These are phyloP conservation scores for Rhinichthys osculus DNA, from an alignment of 2,797 vertebrate genomes.

Conservation along the genomic window DNA sequence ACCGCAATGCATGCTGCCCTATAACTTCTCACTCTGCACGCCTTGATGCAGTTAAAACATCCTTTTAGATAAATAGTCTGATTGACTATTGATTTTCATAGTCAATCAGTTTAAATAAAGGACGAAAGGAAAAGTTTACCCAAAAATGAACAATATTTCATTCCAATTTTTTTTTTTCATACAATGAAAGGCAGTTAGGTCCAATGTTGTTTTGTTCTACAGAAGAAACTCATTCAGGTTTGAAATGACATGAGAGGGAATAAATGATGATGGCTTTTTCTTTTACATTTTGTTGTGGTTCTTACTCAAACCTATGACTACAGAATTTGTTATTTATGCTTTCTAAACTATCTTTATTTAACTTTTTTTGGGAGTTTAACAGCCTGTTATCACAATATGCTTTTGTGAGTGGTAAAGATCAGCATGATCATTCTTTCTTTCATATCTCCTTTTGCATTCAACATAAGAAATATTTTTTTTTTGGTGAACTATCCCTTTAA, in stretches of 20 bases:
- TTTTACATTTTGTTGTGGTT: neutral
- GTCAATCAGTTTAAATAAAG: neutral
- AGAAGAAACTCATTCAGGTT: neutral
- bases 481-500: constrained; percentile 11
- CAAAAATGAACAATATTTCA: neutral
- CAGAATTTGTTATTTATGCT: neutral
- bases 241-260: neutral
- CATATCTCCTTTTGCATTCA: neutral
- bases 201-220: neutral
- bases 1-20: neutral
- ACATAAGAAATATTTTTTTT: neutral
- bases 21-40: neutral
- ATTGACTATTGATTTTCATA: neutral
- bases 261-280: neutral
- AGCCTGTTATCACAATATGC: neutral
- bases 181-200: neutral
- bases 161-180: no score
- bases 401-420: neutral
- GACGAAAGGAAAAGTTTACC: neutral
- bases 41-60: constrained; percentile 7
- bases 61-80: neutral
- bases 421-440: neutral
- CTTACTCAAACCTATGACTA: neutral
- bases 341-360: neutral
- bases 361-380: neutral